A percentile compares a stretch with the other conserved stretches of the same genome.
These are phyloP conservation scores for Episyrphus balteatus DNA, from an alignment of 1,140 invertebrate species.

Conservation along the genomic window DNA sequence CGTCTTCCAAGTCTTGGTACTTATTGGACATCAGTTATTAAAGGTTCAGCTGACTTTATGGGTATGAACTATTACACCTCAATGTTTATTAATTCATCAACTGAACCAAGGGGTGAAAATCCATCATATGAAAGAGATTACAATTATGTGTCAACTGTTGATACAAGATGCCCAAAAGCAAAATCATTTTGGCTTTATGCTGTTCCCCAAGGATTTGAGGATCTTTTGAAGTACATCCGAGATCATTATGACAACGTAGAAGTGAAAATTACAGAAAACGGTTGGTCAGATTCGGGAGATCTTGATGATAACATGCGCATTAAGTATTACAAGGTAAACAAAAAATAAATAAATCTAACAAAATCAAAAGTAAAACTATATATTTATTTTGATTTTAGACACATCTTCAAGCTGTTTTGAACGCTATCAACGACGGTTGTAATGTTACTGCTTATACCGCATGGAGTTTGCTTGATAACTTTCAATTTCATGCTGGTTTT, in stretches of 20 bases:
- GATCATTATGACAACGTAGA: conserved; percentile 46
- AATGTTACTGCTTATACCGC: conserved; percentile 55
- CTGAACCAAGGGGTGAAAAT: conserved; percentile 2
- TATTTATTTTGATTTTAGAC: conserved; percentile 17
- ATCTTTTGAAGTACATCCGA: conserved; percentile 47
- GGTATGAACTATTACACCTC: conserved; percentile 50
- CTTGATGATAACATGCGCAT: conserved; percentile 43
- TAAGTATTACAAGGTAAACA: conserved; percentile 15
- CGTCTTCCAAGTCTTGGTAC: conserved; percentile 41
- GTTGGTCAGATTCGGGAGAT: conserved; percentile 42
- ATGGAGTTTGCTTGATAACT: conserved; percentile 71
- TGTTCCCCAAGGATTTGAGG: conserved; percentile 36
- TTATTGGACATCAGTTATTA: conserved; percentile 38
- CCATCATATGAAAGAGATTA: conserved; percentile 35
- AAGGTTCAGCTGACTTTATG: conserved; percentile 43
- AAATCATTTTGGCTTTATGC: conserved; percentile 38
- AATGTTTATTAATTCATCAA: conserved; percentile 22
- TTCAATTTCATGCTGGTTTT: conserved; percentile 60
- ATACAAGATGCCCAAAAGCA: conserved; percentile 35
- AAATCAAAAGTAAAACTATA: too few relatives aligned
- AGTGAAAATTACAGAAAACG: conserved; percentile 64
- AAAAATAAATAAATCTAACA: too few relatives aligned
- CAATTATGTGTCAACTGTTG: conserved; percentile 21
- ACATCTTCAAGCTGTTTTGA: conserved; percentile 53
- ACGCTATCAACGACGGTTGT: conserved; percentile 52